These are phyloP conservation scores for Xiphophorus birchmanni DNA, from an alignment of 2,797 vertebrate genomes.

Conservation along the genomic window DNA sequence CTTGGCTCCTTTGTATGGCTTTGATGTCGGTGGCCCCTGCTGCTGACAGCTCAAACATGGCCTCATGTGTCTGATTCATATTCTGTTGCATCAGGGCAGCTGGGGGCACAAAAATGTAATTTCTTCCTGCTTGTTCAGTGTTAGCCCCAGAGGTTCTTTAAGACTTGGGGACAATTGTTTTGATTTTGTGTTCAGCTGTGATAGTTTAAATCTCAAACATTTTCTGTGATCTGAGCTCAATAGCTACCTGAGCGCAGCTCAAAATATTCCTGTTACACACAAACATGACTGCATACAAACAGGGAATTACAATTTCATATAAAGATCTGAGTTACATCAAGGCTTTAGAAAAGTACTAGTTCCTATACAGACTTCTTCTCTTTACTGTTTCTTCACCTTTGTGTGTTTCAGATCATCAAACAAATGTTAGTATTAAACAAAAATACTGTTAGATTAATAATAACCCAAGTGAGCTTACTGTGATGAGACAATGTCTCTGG, in stretches of 20 bases:
- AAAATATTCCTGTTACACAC: not conserved
- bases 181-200: conserved; percentile 4
- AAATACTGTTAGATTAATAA: not conserved
- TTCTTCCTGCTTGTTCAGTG: conserved; percentile 9
- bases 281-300: not conserved
- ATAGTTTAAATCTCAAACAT: conserved; percentile 22
- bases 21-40: not conserved
- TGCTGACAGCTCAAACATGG: not conserved
- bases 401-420: no score
- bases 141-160: conserved; percentile 15
- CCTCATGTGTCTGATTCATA: conserved; percentile 3
- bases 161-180: not conserved
- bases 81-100: not conserved
- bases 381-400: not conserved
- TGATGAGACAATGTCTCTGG: not conserved
- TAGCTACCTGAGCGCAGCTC: not conserved
- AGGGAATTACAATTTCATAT: not conserved
- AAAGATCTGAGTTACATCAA: not conserved
- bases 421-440: no score
- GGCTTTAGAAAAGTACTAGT: not conserved
- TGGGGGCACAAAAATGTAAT: conserved; percentile 1
- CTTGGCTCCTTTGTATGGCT: not conserved
- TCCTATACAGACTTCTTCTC: not conserved
- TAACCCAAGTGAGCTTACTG: not conserved
- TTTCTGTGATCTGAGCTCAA: conserved; percentile 2